phyloP scores from a whole-genome alignment of 2,113 vertebrate species.

The Mesitornis unicolor region DNA sequence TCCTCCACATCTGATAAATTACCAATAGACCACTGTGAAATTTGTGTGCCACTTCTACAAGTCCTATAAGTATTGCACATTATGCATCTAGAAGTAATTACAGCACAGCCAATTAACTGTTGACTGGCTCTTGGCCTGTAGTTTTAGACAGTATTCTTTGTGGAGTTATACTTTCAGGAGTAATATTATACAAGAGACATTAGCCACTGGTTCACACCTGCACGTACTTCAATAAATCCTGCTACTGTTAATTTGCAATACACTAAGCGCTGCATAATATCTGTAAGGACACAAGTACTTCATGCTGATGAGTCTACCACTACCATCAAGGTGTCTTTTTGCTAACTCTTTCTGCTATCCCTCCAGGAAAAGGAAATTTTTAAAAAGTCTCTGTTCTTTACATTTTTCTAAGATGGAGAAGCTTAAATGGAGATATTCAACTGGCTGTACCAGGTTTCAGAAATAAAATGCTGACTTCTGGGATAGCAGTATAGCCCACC shows the following conservation, averaged over 20 bases:
- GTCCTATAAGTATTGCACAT: constrained; percentile 38
- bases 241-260: background rate
- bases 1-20: constrained; percentile 8
- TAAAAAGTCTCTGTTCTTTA: background rate
- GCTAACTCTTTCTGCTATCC: background rate
- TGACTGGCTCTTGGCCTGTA: constrained; percentile 58
- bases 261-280: background rate
- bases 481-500: background rate
- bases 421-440: background rate
- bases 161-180: constrained; percentile 49
- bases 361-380: too few species aligned
- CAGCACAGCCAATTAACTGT: constrained; percentile 60
- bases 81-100: constrained; percentile 60
- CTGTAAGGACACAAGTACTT: background rate
- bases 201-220: constrained; percentile 13
- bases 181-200: constrained; percentile 7
- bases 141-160: constrained; percentile 47
- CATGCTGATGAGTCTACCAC: too few species aligned
- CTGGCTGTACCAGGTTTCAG: background rate
- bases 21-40: constrained; percentile 20
- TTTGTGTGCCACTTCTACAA: constrained; percentile 17
- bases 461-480: background rate
- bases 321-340: background rate
- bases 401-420: background rate
- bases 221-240: background rate